Conservation (phyloP, 1,140 invertebrate species). For the Pogonomyrmex californicus region DNA sequence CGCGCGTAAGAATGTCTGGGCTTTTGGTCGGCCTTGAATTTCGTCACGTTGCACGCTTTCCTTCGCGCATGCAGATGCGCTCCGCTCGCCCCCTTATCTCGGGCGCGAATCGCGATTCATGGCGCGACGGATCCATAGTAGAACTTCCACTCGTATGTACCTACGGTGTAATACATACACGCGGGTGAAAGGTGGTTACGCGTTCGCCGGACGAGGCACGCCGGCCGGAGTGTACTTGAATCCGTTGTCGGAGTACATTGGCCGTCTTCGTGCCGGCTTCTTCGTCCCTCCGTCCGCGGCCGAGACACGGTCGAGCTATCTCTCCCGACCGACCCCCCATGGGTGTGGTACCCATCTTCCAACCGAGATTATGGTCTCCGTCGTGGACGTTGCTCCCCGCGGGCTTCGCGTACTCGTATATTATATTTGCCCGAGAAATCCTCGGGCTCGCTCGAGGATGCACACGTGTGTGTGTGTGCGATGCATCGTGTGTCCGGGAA, state of each 20-base stretch:
- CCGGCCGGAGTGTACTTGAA: conserved; percentile 38
- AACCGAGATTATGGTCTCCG: conserved; percentile 73
- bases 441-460: conserved; percentile 22
- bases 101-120: conserved; percentile 42
- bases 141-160: conserved; percentile 32
- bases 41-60: conserved; percentile 17
- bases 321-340: conserved; percentile 75
- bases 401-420: conserved; percentile 74
- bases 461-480: conserved; percentile 28
- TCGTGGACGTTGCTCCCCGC: conserved; percentile 69
- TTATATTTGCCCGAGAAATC: conserved; percentile 76
- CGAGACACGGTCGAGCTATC: conserved; percentile 41
- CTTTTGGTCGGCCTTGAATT: background rate
- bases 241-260: conserved; percentile 4
- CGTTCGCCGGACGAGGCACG: conserved; percentile 1
- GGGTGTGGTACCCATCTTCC: conserved; percentile 79
- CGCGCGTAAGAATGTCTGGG: background rate
- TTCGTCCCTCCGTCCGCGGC: conserved; percentile 47
- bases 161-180: conserved; percentile 47
- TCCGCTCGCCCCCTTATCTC: conserved; percentile 37
- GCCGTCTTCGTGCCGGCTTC: conserved; percentile 45
- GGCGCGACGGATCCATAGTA: background rate
- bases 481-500: conserved; percentile 35
- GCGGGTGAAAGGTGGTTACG: conserved; percentile 64
- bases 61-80: conserved; percentile 20